Conservation (phyloP, 2,797 vertebrate genomes). For the Babyrousa celebensis region DNA sequence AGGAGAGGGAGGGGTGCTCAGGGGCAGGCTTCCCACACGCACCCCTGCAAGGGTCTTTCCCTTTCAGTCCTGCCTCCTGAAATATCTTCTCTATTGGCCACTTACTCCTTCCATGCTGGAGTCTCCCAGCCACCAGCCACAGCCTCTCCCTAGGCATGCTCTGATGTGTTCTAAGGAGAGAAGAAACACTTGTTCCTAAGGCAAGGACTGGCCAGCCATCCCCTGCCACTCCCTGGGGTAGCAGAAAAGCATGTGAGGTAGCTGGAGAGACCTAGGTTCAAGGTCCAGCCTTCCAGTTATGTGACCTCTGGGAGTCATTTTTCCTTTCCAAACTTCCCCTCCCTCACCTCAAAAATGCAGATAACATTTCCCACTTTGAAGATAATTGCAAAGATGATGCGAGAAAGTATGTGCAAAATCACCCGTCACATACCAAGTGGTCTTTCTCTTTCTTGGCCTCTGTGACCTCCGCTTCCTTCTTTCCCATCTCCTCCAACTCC, state of each 20-base stretch:
- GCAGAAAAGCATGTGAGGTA: not conserved
- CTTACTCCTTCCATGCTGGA: slow-evolving; percentile 78
- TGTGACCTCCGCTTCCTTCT: not conserved
- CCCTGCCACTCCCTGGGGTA: not conserved
- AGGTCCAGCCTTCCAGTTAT: not conserved
- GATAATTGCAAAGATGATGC: not conserved
- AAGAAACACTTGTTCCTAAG: not conserved
- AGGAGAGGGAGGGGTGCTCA: not conserved
- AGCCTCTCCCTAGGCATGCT: slow-evolving; percentile 37
- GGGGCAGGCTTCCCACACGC: not conserved
- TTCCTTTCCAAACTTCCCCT: not conserved
- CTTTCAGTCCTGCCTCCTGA: slow-evolving; percentile 73
- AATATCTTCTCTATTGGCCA: slow-evolving; percentile 83
- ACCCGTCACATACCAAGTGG: not conserved
- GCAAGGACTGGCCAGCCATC: not conserved
- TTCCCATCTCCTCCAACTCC: not conserved
- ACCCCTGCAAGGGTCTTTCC: not conserved
- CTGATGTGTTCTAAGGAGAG: not conserved
- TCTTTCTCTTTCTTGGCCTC: not conserved
- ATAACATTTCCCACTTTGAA: not conserved
- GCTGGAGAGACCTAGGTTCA: not conserved
- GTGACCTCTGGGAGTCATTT: not conserved
- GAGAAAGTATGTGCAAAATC: not conserved
- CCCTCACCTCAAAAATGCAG: not conserved
- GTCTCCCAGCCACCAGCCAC: slow-evolving; percentile 23